These are phyloP conservation scores for Magallana angulata DNA, from an alignment of 1,140 invertebrate genomes.

Conservation along the genomic window DNA sequence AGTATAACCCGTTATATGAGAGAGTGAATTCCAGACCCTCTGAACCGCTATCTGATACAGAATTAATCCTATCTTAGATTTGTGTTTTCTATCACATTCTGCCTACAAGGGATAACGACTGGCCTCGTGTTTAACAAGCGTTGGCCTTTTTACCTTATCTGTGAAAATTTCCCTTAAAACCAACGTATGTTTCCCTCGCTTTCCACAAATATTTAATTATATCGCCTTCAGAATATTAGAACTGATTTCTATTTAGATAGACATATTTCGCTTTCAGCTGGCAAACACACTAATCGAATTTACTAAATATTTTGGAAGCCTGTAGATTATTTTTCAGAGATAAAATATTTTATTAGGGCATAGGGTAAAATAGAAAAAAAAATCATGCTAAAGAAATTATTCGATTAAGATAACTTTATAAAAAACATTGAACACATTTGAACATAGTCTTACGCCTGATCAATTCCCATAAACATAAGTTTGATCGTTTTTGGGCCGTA, in stretches of 20 bases:
- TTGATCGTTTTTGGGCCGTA: slow-evolving; percentile 2
- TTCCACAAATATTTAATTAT: slow-evolving; percentile 46
- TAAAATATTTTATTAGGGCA: not conserved
- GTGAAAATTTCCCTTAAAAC: slow-evolving; percentile 38
- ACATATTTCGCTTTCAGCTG: slow-evolving; percentile 1
- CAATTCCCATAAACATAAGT: not conserved
- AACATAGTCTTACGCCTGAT: slow-evolving; percentile 29
- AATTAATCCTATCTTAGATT: slow-evolving; percentile 8
- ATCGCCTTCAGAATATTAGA: slow-evolving; percentile 11
- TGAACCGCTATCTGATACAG: not conserved
- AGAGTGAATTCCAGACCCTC: slow-evolving; percentile 4
- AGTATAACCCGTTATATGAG: not conserved
- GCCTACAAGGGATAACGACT: not conserved
- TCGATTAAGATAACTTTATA: not conserved
- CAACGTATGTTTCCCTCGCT: slow-evolving; percentile 16
- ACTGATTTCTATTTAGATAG: slow-evolving; percentile 33
- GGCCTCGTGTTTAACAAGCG: slow-evolving; percentile 3
- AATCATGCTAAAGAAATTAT: not conserved
- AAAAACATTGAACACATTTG: not conserved
- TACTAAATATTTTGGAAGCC: slow-evolving; percentile 32
- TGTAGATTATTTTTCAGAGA: slow-evolving; percentile 25
- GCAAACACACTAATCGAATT: slow-evolving; percentile 28
- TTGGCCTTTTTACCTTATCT: slow-evolving; percentile 40
- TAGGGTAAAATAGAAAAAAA: slow-evolving; percentile 31
- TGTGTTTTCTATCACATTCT: slow-evolving; percentile 25